A percentile compares a stretch with the other conserved stretches of the same genome.
phyloP scores from a whole-genome alignment of 2,888 invertebrate genomes.

The Trachelus tabidus region DNA sequence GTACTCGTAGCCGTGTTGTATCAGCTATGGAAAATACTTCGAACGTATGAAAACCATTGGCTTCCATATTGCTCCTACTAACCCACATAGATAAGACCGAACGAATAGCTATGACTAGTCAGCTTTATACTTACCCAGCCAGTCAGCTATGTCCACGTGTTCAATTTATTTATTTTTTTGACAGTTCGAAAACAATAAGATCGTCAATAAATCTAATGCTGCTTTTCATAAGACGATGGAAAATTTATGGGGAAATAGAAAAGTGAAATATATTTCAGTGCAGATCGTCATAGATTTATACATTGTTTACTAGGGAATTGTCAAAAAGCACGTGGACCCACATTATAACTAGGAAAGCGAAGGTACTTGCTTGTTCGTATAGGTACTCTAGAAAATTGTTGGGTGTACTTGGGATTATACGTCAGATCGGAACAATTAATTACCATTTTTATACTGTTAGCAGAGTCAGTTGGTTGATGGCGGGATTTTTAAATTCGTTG shows the following conservation, averaged over 20 bases:
- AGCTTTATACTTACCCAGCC: neutral
- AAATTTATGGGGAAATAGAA: too few species aligned
- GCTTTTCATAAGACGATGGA: too few species aligned
- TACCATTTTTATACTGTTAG: neutral
- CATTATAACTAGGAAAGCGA: neutral
- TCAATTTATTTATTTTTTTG: too few species aligned
- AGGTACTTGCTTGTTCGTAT: neutral
- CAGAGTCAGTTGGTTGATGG: neutral
- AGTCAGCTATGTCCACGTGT: neutral
- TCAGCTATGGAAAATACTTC: neutral
- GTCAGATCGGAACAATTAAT: neutral
- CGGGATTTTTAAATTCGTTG: neutral
- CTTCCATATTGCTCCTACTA: neutral
- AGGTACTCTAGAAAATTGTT: neutral
- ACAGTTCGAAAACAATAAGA: too few species aligned
- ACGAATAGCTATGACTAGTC: neutral
- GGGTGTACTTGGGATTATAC: neutral
- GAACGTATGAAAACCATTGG: neutral
- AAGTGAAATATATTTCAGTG: too few species aligned
- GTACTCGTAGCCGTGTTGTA: neutral
- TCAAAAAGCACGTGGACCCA: too few species aligned
- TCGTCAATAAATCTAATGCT: too few species aligned
- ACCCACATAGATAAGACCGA: neutral
- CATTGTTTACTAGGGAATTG: too few species aligned
- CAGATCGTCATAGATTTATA: too few species aligned